These are phyloP conservation scores for Stylophora pistillata DNA, from an alignment of 64 coral and sea anemone species.

Conservation along the genomic window DNA sequence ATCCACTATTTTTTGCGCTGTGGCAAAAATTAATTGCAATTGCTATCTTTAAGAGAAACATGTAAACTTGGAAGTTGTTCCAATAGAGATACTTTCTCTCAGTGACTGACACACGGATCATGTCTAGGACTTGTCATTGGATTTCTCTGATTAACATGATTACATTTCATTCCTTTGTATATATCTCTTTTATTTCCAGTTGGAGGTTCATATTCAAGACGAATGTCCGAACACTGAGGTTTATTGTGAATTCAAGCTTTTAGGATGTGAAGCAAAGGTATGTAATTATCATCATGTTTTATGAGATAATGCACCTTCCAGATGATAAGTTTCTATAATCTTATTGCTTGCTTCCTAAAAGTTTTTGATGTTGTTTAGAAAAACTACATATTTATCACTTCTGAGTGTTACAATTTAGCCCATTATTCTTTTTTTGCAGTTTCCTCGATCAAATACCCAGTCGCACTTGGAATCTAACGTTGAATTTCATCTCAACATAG, in stretches of 20 bases:
- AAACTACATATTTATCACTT: neutral
- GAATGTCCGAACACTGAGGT: constrained; percentile 14
- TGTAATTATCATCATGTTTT: neutral
- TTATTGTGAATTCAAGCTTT: constrained; percentile 22
- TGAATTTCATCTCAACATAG: constrained; percentile 10
- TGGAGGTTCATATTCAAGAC: constrained; percentile 8
- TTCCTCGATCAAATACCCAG: constrained; percentile 3
- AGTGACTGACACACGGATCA: too few relatives aligned
- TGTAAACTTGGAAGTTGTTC: too few relatives aligned
- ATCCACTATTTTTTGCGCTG: too few relatives aligned
- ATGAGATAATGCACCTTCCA: neutral
- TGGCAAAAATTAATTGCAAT: too few relatives aligned
- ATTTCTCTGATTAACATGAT: too few relatives aligned
- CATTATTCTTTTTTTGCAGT: neutral
- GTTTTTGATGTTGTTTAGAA: neutral
- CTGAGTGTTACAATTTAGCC: neutral
- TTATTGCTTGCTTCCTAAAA: too few relatives aligned
- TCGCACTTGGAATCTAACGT: constrained; percentile 8
- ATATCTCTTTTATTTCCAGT: neutral
- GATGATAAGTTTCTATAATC: neutral
- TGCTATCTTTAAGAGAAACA: too few relatives aligned
- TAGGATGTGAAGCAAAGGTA: constrained; percentile 30
- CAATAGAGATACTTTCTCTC: too few relatives aligned
- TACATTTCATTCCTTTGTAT: too few relatives aligned
- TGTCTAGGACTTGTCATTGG: too few relatives aligned